phyloP scores from a whole-genome alignment of 1,140 invertebrate genomes.

The Bombyx mandarina region DNA sequence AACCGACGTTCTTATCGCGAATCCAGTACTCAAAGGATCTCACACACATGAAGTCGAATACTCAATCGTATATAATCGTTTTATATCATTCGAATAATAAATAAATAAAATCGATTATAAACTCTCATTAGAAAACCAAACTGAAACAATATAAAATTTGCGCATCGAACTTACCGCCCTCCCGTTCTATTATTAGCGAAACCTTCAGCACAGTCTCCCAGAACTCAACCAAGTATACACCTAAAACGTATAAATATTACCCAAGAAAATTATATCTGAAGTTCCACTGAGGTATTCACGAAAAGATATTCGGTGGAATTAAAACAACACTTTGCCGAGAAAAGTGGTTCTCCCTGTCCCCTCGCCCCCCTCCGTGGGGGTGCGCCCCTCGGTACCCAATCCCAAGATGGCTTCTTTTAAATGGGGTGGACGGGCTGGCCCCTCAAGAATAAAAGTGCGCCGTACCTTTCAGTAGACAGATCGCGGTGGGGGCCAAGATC shows the following conservation, averaged over 20 bases:
- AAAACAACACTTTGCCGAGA: conserved; percentile 66
- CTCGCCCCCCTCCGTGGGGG: conserved; percentile 18
- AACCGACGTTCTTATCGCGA: no score
- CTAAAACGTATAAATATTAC: conserved; percentile 54
- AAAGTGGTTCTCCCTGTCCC: conserved; percentile 45
- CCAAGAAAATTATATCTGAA: conserved; percentile 64
- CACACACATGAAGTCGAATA: no score
- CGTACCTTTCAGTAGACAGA: conserved; percentile 44
- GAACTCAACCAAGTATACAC: conserved; percentile 31
- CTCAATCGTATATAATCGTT: no score
- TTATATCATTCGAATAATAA: no score
- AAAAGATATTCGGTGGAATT: conserved; percentile 69
- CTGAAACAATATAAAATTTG: no score
- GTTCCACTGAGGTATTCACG: conserved; percentile 63
- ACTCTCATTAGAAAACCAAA: no score
- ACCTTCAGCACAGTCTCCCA: neutral
- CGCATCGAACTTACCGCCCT: conserved; percentile 13
- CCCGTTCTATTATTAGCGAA: conserved; percentile 16
- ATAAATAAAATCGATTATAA: no score
- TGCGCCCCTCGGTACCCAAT: conserved; percentile 31
- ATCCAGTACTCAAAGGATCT: no score
- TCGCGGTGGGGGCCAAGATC: conserved; percentile 38
- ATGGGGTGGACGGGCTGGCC: conserved; percentile 56
- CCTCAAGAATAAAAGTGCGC: conserved; percentile 64
- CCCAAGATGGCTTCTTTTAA: conserved; percentile 68